A percentile compares a stretch with the other conserved stretches of the same genome.
Conservation (phyloP, 2,113 vertebrate genomes). For the Nematolebias whitei region DNA sequence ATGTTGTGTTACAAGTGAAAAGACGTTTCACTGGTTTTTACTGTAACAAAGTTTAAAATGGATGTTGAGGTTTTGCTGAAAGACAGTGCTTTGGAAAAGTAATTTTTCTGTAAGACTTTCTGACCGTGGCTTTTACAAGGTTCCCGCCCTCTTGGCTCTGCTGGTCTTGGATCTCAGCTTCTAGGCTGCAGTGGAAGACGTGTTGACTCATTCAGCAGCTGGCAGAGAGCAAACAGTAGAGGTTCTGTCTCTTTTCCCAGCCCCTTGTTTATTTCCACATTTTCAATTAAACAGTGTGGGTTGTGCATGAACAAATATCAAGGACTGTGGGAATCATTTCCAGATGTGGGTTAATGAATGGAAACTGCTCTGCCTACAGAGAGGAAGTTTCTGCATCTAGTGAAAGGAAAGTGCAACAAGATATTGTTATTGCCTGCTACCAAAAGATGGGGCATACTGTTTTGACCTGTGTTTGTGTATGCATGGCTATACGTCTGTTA, state of each 20-base stretch:
- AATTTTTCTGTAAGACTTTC: constrained; percentile 15
- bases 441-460: too few species aligned
- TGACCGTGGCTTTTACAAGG: constrained; percentile 27
- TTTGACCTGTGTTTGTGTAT: too few species aligned
- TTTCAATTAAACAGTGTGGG: constrained; percentile 55
- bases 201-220: constrained; percentile 56
- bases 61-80: background rate
- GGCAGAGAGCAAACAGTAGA: constrained; percentile 50
- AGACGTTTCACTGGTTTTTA: background rate
- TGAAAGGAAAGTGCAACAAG: constrained; percentile 34
- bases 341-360: constrained; percentile 72
- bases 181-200: constrained; percentile 34
- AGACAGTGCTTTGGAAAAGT: constrained; percentile 1
- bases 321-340: constrained; percentile 64
- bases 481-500: too few species aligned
- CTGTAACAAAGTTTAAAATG: background rate
- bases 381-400: constrained; percentile 29
- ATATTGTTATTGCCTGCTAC: background rate
- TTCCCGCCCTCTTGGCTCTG: constrained; percentile 41
- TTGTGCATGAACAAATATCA: constrained; percentile 58
- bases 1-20: background rate
- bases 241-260: constrained; percentile 45
- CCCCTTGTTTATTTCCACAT: constrained; percentile 64
- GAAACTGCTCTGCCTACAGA: constrained; percentile 59
- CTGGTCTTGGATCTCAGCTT: constrained; percentile 55